Base-by-base conservation (phyloP, 2,797 vertebrate genomes). In the Neosalanx taihuensis region DNA sequence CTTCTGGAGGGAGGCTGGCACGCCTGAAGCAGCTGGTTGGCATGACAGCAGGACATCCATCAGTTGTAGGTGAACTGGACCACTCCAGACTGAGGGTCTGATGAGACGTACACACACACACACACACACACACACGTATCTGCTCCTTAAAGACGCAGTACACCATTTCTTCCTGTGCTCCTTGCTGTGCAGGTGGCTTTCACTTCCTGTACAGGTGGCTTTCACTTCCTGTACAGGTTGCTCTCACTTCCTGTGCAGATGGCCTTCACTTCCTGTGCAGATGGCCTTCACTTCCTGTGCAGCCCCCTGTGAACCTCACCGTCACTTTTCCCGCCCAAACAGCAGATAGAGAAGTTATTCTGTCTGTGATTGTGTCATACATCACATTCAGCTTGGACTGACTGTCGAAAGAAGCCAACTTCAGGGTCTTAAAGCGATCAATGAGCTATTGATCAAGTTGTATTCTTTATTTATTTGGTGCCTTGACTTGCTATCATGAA, bases 11-110 rank as follows among this genome's bases (percentile, higher is more conserved):
- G 68, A 64, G 75, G 4, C 64, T 68, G 70, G 72, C 58, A 1
- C 33, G 23, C 62, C 60, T 76, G 74, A 77, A 91, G 86, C 91
- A 92, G 88, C 89, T 89, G 89, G 87, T 76, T 77, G 76, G 67
- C 37, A 70, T 83, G 87, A 90, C 89, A 89, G 83, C 73, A 74
- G 26, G 69, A 72, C 87, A 90, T 92, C 88, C 83, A 88, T 92
- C 89, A 92, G 83, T 69, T 71, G 80, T 84, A 81, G 81, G 83
- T 85, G 81, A 65, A 76, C 30, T 71, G 78, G 70, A 72, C 72
- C 73, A 69, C 31, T 69, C 63, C 70, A 74, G 72, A 72, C 79
- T 74, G 64, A 78, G 75, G 74, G 62, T 76, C 65, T 46, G 20
- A 20, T 37, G 71, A 76, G 31, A 65, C 67, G 73, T 66, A 17